phyloP scores from a whole-genome alignment of 2,113 vertebrate genomes.

The Neopipo cinnamomea region DNA sequence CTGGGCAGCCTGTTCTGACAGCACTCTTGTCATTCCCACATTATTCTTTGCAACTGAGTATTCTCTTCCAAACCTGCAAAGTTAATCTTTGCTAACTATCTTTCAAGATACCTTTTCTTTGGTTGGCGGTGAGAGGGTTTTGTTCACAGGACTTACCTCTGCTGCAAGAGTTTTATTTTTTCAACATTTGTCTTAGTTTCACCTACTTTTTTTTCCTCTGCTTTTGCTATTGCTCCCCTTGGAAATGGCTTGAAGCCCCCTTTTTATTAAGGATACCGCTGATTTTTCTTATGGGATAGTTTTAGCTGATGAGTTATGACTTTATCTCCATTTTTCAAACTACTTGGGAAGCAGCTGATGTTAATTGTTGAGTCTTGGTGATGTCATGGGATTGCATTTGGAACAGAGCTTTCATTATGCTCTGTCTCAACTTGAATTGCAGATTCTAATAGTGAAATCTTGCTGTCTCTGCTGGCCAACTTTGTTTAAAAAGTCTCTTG shows the following conservation, averaged over 20 bases:
- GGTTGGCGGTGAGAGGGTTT: neutral
- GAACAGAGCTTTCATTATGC: conserved; percentile 27
- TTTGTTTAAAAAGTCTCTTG: conserved; percentile 7
- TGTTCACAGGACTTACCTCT: neutral
- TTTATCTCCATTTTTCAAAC: neutral
- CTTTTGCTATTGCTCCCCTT: neutral
- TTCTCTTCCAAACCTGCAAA: neutral
- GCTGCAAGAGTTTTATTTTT: neutral
- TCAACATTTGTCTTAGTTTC: neutral
- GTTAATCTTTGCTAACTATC: neutral
- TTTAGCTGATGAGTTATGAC: conserved; percentile 6
- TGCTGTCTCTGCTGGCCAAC: conserved; percentile 19
- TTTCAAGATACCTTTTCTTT: neutral
- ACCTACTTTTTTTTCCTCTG: neutral
- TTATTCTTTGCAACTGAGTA: neutral
- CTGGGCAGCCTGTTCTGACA: neutral
- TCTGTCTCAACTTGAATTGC: conserved; percentile 9
- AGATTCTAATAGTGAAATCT: neutral
- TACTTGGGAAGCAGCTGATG: conserved; percentile 52
- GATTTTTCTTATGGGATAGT: neutral
- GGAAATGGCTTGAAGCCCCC: neutral
- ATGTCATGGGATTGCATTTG: conserved; percentile 48
- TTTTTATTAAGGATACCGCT: neutral
- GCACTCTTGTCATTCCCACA: neutral
- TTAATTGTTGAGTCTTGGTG: conserved; percentile 40